phyloP scores from a whole-genome alignment of 2,888 invertebrate species.

The Mellilla xanthometata region DNA sequence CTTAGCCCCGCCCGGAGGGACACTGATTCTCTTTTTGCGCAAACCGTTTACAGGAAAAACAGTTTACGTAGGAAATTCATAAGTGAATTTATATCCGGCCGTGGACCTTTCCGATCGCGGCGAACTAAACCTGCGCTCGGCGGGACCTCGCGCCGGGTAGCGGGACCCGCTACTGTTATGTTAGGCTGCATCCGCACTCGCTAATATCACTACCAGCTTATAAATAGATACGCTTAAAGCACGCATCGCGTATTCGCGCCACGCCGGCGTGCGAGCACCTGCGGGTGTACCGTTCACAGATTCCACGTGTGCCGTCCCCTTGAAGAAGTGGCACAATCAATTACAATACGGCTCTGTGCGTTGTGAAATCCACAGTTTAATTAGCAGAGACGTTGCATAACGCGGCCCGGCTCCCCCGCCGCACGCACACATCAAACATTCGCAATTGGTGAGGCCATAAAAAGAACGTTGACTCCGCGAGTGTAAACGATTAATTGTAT shows the following conservation, averaged over 20 bases:
- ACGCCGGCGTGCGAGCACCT: slow-evolving; percentile 18
- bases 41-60: slow-evolving; percentile 5
- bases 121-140: slow-evolving; percentile 16
- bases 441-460: slow-evolving; percentile 38
- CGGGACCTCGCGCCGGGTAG: slow-evolving; percentile 16
- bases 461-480: slow-evolving; percentile 39
- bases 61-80: slow-evolving; percentile 12
- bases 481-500: slow-evolving; percentile 20
- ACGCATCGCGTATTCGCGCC: slow-evolving; percentile 29
- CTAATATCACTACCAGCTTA: slow-evolving; percentile 49
- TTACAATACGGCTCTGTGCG: slow-evolving; percentile 38
- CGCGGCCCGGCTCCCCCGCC: slow-evolving; percentile 16
- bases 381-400: slow-evolving; percentile 35
- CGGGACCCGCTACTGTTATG: slow-evolving; percentile 8
- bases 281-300: slow-evolving; percentile 31
- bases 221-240: slow-evolving; percentile 36
- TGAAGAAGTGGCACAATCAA: slow-evolving; percentile 49
- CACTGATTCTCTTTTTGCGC: slow-evolving; percentile 5
- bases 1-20: slow-evolving; percentile 7
- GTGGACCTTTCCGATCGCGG: slow-evolving; percentile 10
- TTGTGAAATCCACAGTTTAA: slow-evolving; percentile 48
- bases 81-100: slow-evolving; percentile 24
- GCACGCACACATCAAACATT: slow-evolving; percentile 28
- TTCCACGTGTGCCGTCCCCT: slow-evolving; percentile 40
- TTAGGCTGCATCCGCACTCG: slow-evolving; percentile 26